Conservation (phyloP, 2,888 invertebrate genomes). For the Muschampia plurimacula region DNA sequence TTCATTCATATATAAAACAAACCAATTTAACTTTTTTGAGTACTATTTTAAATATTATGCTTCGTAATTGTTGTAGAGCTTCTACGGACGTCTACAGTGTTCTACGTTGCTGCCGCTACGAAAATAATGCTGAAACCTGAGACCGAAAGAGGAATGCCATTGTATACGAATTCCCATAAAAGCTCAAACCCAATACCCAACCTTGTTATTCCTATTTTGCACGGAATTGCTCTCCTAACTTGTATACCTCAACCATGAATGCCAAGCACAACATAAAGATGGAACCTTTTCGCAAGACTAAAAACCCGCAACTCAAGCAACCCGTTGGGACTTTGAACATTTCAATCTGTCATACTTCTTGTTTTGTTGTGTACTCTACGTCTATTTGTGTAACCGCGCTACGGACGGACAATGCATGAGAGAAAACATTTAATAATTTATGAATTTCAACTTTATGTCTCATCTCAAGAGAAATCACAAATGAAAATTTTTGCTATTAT, state of each 20-base stretch:
- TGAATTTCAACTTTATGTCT: not conserved
- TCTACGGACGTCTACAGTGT: not conserved
- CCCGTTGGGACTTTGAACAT: constrained; percentile 39
- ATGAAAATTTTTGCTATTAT: constrained; percentile 2
- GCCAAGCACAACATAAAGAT: constrained; percentile 5
- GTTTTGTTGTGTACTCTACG: constrained; percentile 26
- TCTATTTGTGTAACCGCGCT: constrained; percentile 14
- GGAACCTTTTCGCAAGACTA: constrained; percentile 34
- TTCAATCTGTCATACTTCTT: constrained; percentile 36
- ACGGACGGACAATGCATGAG: constrained; percentile 4
- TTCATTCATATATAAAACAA: no score
- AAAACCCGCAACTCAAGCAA: constrained; percentile 39
- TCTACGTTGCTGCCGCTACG: not conserved
- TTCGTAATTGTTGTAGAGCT: not conserved
- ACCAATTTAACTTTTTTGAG: no score
- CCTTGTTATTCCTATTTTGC: constrained; percentile 13
- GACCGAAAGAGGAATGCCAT: not conserved
- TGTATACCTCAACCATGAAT: constrained; percentile 28
- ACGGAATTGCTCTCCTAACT: constrained; percentile 20
- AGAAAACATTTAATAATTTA: constrained; percentile 11
- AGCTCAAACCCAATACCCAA: not conserved
- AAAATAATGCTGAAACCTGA: not conserved
- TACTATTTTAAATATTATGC: no score
- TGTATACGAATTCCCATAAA: not conserved
- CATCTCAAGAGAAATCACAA: constrained; percentile 5